Conservation (phyloP, 2,797 vertebrate species). For the Urocyon cinereoargenteus region DNA sequence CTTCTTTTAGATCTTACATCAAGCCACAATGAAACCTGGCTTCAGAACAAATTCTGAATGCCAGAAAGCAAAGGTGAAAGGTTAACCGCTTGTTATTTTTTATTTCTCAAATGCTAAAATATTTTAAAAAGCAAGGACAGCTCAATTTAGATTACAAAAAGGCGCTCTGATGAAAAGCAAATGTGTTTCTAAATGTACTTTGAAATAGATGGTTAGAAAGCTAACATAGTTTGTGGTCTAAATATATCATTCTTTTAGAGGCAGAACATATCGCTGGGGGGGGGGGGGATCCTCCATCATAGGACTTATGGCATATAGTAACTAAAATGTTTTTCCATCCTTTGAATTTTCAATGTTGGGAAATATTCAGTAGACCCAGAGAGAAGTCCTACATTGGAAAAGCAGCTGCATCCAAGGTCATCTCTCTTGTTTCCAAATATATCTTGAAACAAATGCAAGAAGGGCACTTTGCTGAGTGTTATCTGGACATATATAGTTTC, state of each 20-base stretch:
- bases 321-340: slow-evolving; percentile 62
- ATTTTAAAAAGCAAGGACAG: slow-evolving; percentile 65
- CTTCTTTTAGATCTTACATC: slow-evolving; percentile 86
- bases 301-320: slow-evolving; percentile 65
- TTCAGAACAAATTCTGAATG: slow-evolving; percentile 66
- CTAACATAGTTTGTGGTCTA: slow-evolving; percentile 76
- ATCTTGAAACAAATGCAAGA: slow-evolving; percentile 91
- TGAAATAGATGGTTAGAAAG: slow-evolving; percentile 76
- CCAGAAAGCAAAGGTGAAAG: slow-evolving; percentile 80
- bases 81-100: slow-evolving; percentile 62
- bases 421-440: slow-evolving; percentile 95
- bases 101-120: slow-evolving; percentile 77
- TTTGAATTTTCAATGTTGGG: slow-evolving; percentile 73
- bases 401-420: slow-evolving; percentile 94
- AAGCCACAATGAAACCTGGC: slow-evolving; percentile 81
- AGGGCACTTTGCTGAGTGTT: slow-evolving; percentile 95
- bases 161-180: slow-evolving; percentile 75
- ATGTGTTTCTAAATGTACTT: slow-evolving; percentile 69
- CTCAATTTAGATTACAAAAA: slow-evolving; percentile 75
- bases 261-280: slow-evolving; percentile 68
- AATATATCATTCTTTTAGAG: slow-evolving; percentile 76
- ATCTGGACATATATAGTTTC: slow-evolving; percentile 94
- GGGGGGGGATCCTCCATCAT: not conserved
- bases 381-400: slow-evolving; percentile 96
- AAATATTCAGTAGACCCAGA: slow-evolving; percentile 86